phyloP scores from a whole-genome alignment of 2,888 invertebrate genomes.

The Drosophila mimetica region DNA sequence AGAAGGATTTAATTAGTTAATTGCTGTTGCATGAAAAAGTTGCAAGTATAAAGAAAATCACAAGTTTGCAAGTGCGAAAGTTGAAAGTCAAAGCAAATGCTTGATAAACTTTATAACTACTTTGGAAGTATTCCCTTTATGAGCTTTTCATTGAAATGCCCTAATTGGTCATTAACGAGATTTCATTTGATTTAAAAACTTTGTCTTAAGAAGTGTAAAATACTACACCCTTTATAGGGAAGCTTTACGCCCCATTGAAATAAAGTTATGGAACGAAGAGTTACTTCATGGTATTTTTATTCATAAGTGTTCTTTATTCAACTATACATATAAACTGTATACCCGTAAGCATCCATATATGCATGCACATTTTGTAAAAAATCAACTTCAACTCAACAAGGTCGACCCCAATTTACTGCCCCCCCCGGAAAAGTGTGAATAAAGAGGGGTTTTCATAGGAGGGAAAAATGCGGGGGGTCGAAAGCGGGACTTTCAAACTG shows the following conservation, averaged over 20 bases:
- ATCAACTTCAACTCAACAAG: conserved; percentile 12
- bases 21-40: conserved; percentile 21
- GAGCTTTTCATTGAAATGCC: conserved; percentile 16
- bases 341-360: neutral
- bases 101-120: conserved; percentile 21
- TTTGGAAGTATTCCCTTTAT: conserved; percentile 6
- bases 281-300: neutral
- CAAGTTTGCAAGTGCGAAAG: conserved; percentile 26
- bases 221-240: neutral
- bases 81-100: conserved; percentile 22
- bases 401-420: conserved; percentile 22
- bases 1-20: conserved; percentile 24
- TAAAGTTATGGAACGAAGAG: neutral
- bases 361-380: conserved; percentile 3
- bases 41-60: conserved; percentile 6
- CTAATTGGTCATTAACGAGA: conserved; percentile 10
- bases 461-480: neutral
- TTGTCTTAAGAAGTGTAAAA: neutral
- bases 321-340: neutral
- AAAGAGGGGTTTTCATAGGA: neutral
- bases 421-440: conserved; percentile 20
- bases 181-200: conserved; percentile 1
- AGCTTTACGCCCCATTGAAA: no score
- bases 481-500: conserved; percentile 12
- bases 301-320: conserved; percentile 7